phyloP scores from a whole-genome alignment of 2,113 vertebrate genomes.

The Pampusana beccarii region DNA sequence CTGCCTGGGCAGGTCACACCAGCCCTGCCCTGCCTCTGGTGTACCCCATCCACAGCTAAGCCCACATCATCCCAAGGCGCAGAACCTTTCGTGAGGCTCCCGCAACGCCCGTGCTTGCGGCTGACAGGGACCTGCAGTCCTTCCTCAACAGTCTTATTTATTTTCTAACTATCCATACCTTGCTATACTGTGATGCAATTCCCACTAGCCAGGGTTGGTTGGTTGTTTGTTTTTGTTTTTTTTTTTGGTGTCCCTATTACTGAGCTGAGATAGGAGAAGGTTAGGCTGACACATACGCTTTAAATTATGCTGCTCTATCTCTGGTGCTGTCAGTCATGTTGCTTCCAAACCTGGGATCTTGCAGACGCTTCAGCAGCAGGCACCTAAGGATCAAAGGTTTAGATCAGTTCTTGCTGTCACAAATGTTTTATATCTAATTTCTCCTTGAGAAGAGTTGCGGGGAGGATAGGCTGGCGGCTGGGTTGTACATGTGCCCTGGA shows the following conservation, averaged over 20 bases:
- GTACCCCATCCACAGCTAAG: neutral
- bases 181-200: neutral
- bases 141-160: neutral
- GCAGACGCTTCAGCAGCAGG: neutral
- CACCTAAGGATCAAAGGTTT: conserved; percentile 57
- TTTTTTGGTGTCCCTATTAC: conserved; percentile 24
- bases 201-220: neutral
- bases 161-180: neutral
- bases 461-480: neutral
- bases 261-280: neutral
- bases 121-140: neutral
- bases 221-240: neutral
- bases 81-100: neutral
- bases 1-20: neutral
- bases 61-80: neutral
- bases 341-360: neutral
- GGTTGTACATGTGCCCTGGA: neutral
- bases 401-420: conserved; percentile 47
- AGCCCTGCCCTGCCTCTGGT: neutral
- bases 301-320: conserved; percentile 47
- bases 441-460: neutral
- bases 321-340: neutral
- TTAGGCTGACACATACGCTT: neutral
- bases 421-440: conserved; percentile 33
- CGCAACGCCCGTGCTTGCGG: rapidly evolving